Percentiles rank a stretch among this genome's conserved stretches.
phyloP scores from a whole-genome alignment of 2,113 vertebrate genomes.

The Epinephelus moara region DNA sequence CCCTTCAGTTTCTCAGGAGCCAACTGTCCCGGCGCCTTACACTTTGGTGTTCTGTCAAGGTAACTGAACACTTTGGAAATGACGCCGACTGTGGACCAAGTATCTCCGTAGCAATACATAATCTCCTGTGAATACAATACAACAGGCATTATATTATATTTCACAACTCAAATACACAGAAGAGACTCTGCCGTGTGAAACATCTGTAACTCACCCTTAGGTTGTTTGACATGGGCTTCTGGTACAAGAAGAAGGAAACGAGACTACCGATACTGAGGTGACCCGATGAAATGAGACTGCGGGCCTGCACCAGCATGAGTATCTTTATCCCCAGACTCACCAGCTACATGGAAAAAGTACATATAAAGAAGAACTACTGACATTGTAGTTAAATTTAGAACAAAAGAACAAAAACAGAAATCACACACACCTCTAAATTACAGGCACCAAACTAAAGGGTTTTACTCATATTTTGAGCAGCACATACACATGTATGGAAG shows the following conservation, averaged over 20 bases:
- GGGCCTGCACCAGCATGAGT: conserved; percentile 83
- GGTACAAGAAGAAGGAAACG: conserved; percentile 91
- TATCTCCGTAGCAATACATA: conserved; percentile 83
- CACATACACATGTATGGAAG: too few species aligned
- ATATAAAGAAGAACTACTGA: background rate
- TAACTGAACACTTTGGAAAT: conserved; percentile 89
- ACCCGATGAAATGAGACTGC: conserved; percentile 80
- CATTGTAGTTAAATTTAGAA: background rate
- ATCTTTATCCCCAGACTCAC: conserved; percentile 79
- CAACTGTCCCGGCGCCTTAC: conserved; percentile 67
- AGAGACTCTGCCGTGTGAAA: background rate
- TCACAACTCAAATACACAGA: background rate
- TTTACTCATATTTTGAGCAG: too few species aligned
- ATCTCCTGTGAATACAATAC: conserved; percentile 75
- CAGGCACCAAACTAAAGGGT: too few species aligned
- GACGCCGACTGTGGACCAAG: conserved; percentile 86
- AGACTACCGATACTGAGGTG: conserved; percentile 84
- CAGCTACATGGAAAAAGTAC: conserved; percentile 66
- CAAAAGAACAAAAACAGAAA: too few species aligned
- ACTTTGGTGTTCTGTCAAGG: conserved; percentile 81
- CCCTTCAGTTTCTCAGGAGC: conserved; percentile 82
- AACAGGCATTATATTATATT: background rate
- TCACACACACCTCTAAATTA: too few species aligned
- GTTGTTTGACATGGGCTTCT: conserved; percentile 77
- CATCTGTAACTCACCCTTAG: conserved; percentile 64